Percentiles rank a stretch among this genome's conserved stretches.
These are phyloP conservation scores for Calosoma granatense DNA, from an alignment of 1,140 invertebrate species.

Conservation along the genomic window DNA sequence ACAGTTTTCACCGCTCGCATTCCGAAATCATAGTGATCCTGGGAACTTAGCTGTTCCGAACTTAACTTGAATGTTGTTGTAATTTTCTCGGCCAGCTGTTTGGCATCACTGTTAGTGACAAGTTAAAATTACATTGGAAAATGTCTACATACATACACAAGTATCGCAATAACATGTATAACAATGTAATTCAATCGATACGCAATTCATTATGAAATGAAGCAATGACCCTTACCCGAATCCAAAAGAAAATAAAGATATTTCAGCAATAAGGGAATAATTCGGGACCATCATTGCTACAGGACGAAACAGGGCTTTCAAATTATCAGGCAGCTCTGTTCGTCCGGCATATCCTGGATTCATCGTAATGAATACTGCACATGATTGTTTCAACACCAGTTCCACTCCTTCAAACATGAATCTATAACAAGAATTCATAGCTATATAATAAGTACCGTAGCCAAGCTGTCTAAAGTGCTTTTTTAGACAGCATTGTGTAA, in stretches of 20 bases:
- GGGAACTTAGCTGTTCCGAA: conserved; percentile 58
- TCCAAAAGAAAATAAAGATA: conserved; percentile 60
- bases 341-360: conserved; percentile 64
- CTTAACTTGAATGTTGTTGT: conserved; percentile 61
- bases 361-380: conserved; percentile 66
- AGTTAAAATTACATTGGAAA: neutral
- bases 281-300: conserved; percentile 72
- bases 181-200: neutral
- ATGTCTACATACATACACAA: too few species aligned
- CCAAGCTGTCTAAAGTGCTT: too few species aligned
- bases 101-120: conserved; percentile 34
- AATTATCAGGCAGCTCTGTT: conserved; percentile 62
- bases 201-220: neutral
- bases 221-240: conserved; percentile 38
- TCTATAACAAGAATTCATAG: conserved; percentile 23
- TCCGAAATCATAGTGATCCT: conserved; percentile 45
- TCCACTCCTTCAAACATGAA: conserved; percentile 58
- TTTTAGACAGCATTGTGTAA: too few species aligned
- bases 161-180: too few species aligned
- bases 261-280: conserved; percentile 61
- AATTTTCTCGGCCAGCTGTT: conserved; percentile 55
- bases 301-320: conserved; percentile 62
- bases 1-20: conserved; percentile 54
- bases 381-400: conserved; percentile 48
- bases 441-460: neutral